Evolutionary conservation across 1,140 invertebrate genomes (phyloP).

Genomic region (Mesaphorura yosii): DNA sequence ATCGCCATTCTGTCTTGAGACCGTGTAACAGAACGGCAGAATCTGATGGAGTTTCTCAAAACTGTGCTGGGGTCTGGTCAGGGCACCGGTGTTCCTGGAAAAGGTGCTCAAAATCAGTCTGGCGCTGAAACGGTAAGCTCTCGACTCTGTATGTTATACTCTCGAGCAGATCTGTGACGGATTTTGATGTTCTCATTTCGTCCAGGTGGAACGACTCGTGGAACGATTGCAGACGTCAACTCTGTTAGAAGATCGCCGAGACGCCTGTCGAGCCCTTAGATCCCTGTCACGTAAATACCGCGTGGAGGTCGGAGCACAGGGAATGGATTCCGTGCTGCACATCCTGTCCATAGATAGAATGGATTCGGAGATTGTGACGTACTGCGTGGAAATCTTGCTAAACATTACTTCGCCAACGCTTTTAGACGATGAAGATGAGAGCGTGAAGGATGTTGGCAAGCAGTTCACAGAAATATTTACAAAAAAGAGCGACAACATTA

Average conservation of each 20-base stretch:
- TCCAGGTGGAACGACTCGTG: constrained; percentile 80
- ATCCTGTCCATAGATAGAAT: constrained; percentile 68
- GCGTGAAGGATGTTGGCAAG: constrained; percentile 51
- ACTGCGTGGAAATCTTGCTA: constrained; percentile 81
- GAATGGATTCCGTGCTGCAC: constrained; percentile 70
- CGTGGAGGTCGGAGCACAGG: constrained; percentile 89
- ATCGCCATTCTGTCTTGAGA: too few relatives aligned
- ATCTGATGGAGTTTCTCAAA: too few relatives aligned
- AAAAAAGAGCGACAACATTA: constrained; percentile 77
- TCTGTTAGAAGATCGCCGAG: constrained; percentile 81
- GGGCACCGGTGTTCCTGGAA: constrained; percentile 35
- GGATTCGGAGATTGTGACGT: constrained; percentile 82
- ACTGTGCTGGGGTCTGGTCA: constrained; percentile 61
- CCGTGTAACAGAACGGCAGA: too few relatives aligned
- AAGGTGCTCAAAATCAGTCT: constrained; percentile 40
- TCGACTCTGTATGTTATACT: too few relatives aligned
- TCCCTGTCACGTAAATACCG: constrained; percentile 85
- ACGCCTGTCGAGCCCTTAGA: constrained; percentile 90
- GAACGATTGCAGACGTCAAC: constrained; percentile 85
- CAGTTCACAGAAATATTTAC: constrained; percentile 99
- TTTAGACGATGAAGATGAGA: constrained; percentile 67
- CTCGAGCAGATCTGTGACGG: too few relatives aligned
- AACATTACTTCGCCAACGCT: constrained; percentile 76
- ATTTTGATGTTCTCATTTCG: constrained; percentile 20
- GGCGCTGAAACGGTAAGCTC: constrained; percentile 70